Base-by-base conservation (phyloP, 2,797 vertebrate genomes). In the Lacerta bilineata region DNA sequence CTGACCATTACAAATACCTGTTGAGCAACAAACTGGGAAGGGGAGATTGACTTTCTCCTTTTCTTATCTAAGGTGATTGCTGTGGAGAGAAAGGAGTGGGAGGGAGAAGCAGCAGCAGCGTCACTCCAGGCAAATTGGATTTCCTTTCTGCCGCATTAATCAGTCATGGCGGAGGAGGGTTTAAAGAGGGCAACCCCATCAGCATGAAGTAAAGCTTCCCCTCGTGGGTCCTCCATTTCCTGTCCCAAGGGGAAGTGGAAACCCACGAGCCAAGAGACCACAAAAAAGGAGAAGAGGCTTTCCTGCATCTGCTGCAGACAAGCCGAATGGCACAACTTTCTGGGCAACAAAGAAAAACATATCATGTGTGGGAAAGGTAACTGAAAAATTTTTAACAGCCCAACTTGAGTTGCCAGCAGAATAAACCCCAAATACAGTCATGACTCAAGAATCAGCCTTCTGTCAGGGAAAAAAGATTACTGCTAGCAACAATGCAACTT, bases 231-330 rank as follows among this genome's bases (percentile, higher is more conserved):
- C 61, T 83, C n/a, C 9, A 23, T 74, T 89, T 85, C 69, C 71
- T 81, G 39, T 55, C 18, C 29, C 23, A 18, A 85, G 77, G 39
- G 55, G 76, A 89, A 89, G 55, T 61, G 29, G 75, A 84, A 89
- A 2, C 6, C 46, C 74, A 39, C 43, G 9, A 55, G 75, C 33
- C 23, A 61, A 20, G 9, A 27, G n/a, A 76, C 23, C 41, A 68
- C 41, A 33, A 41, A 85, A 79, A 66, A 78, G n/a, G 66, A 46
- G 61, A 78, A 46, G 25, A 75, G 61, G 41, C 29, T 5, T 61
- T 43, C 29, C 3, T 64, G 36, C 17, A 25, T 55, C 64, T 55
- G 43, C 18, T 39, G 8, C 18, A 46, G 55, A 27, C 55, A 75
- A 75, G 23, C 36, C 23, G 8, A 76, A 39, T 36, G 20, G 29